Evolutionary conservation across 2,113 vertebrate species (phyloP), one percentile per base, ranked within the genome.

Genomic region (Pollachius pollachius): DNA sequence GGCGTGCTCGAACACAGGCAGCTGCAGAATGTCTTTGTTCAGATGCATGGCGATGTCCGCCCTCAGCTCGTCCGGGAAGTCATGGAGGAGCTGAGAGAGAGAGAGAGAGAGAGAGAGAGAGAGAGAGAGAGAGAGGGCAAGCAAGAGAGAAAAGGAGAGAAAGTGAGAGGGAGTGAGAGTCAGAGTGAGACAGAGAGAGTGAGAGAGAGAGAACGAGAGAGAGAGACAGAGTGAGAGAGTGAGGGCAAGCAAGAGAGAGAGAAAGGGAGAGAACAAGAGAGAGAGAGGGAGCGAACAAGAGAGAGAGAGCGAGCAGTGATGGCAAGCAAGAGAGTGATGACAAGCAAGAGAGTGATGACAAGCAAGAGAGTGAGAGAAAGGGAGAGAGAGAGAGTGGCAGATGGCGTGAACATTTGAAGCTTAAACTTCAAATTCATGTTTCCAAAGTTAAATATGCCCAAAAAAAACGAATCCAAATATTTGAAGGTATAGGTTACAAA

Each of bases 11-110:
- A 99, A 99, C 65, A 99, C 82, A 0, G 96, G 91, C 78, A 99
- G 92, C 91, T 96, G 96, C 89, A 99, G 88, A 86, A 99, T 98
- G 90, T 98, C 96, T 87, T 97, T 97, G 89, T 99, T 95, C 71
- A 98, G 92, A 78, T 98, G 95, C 96, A 98, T 96, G 74, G 96
- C 94, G 54, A 99, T 95, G 27, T 99, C 96, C 0, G 96, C 96
- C 0, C 95, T 93, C 78, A 99, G 92, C 85, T 99, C 96, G 0
- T 98, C 96, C 0, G 96, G 97, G 89, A 98, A 99, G 91, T 98
- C 96, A 2, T 94, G 96, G 71, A 99, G 91, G 71, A 99, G 92
- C 97, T 99, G 82, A 67, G 68, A 17, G 12, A 1, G 21, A 17
- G 30, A 60, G 27, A 64, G 54, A 37, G 18, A n/a, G 34, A 52